Evolutionary conservation across 2,797 vertebrate genomes (phyloP), one percentile per base, ranked within the genome.

Genomic region (Sus cebifrons): DNA sequence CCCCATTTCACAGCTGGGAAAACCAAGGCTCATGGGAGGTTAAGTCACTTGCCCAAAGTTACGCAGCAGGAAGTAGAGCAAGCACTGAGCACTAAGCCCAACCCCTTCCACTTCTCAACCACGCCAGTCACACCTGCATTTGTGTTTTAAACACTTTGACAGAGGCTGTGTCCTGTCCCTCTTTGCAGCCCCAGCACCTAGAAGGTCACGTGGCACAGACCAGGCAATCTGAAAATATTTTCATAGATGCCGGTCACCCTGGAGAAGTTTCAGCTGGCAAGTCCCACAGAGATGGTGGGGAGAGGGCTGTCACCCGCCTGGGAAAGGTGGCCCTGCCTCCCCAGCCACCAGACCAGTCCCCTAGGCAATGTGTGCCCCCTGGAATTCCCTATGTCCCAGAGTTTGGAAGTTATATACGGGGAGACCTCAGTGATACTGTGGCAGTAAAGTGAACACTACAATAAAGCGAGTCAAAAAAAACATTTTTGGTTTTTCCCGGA

Each of bases 51-150:
- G 25, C 62, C 54, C 58, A 21, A 2, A 11, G 15, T 2, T 12
- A 16, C 6, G 0, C 54, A 29, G 40, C 21, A 14, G n/a, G 21
- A 62, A 62, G 3, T 14, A 18, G 36, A 36, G 36, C 36, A 36
- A 36, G 36, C 36, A 36, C 36, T 36, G 36, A 36, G 36, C 36
- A 36, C 36, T 36, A 36, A 36, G 36, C 36, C 32, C 23, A 4
- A 5, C 1, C 11, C 29, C 18, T 5, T n/a, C 67, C 67, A 4
- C 49, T 15, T 32, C 40, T 0, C 49, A 15, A 60, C 86, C 20
- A n/a, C 2, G 2, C 54, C 36, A 14, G 1, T 14, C 44, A 6
- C 27, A 11, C 0, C 0, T 18, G 27, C 0, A 0, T 60, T 36
- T 20, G 29, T 27, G 2, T 40, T 5, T 36, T 17, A 9, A 62